Conservation (phyloP, 2,888 invertebrate genomes). For the Pomacea canaliculata region DNA sequence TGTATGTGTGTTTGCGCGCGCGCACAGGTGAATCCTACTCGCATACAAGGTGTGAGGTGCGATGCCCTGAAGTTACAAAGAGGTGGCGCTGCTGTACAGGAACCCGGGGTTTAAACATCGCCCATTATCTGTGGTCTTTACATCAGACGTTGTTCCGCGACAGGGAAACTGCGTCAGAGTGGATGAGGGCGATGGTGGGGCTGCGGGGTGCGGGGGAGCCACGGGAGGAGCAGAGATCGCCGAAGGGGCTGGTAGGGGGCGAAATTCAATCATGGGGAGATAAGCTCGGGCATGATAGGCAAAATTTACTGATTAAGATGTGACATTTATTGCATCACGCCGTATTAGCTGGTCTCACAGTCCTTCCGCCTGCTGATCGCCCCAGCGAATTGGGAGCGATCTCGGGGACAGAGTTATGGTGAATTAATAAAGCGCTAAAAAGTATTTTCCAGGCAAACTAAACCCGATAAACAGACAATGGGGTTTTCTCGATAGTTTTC, state of each 20-base stretch:
- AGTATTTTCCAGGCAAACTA: conserved; percentile 9
- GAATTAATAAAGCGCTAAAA: conserved; percentile 25
- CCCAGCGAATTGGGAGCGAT: conserved; percentile 15
- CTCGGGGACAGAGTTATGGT: conserved; percentile 15
- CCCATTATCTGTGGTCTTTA: too few relatives aligned
- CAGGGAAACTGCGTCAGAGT: neutral
- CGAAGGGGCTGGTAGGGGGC: neutral
- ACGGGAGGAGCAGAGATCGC: too few relatives aligned
- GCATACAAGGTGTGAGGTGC: too few relatives aligned
- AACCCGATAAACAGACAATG: conserved; percentile 29
- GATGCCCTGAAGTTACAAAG: too few relatives aligned
- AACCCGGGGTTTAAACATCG: too few relatives aligned
- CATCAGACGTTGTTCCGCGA: too few relatives aligned
- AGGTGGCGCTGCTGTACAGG: too few relatives aligned
- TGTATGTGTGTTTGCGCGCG: too few relatives aligned
- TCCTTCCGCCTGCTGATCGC: conserved; percentile 18
- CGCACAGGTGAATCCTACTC: too few relatives aligned
- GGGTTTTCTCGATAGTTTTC: conserved; percentile 10
- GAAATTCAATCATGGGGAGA: conserved; percentile 26
- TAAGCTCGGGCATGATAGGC: conserved; percentile 26
- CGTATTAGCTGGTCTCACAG: conserved; percentile 24
- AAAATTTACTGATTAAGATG: conserved; percentile 29
- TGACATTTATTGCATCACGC: conserved; percentile 30
- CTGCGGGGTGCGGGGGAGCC: neutral
- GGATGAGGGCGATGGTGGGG: neutral